Base-by-base conservation (phyloP, 1,140 invertebrate genomes). In the Chelonus insularis region DNA sequence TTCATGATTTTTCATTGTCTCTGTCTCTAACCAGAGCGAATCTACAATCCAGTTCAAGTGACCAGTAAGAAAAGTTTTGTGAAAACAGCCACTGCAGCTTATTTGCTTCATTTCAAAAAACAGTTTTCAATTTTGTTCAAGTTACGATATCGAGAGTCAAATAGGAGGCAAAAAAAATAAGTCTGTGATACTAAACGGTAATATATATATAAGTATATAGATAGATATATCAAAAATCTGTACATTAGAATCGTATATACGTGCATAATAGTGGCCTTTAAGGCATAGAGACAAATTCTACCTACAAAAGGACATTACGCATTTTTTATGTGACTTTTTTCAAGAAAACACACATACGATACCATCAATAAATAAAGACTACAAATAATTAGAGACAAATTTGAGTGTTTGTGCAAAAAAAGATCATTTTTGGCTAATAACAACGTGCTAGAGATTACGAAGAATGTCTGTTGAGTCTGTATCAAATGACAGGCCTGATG, bases 141-240 rank as follows among this genome's bases (percentile, higher is more conserved):
- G 14, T 39, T 39, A 39, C 37, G 4, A 39, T 39, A 12, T 39
- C 11, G 6, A 39, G 6, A 34, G 1, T 14, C 14, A 11, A 39
- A 39, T 39, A 39, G 14, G 37, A 65, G 64, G 68, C 25, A 68
- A 70, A 50, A 68, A 52, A 63, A 69, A 69, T 75, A 75, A 73
- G 69, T 79, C 78, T 79, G 78, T 80, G 78, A 80, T 80, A 80
- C 70, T 79, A 77, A 75, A 66, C 74, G 72, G 70, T 78, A 77
- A 70, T 72, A 74, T 73, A 34, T 62, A 64, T 45, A 54, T 57
- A 47, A 23, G 18, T 43, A 16, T 39, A 58, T 23, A 50, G 25
- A 51, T 11, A 45, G 16, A 57, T 37, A 43, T 37, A 52, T 48
- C 48, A 56, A 51, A 51, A 45, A 43, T 47, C 16, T 62, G 25